Base-by-base conservation (phyloP, 2,888 invertebrate species). In the Gisinianus flammeolus region DNA sequence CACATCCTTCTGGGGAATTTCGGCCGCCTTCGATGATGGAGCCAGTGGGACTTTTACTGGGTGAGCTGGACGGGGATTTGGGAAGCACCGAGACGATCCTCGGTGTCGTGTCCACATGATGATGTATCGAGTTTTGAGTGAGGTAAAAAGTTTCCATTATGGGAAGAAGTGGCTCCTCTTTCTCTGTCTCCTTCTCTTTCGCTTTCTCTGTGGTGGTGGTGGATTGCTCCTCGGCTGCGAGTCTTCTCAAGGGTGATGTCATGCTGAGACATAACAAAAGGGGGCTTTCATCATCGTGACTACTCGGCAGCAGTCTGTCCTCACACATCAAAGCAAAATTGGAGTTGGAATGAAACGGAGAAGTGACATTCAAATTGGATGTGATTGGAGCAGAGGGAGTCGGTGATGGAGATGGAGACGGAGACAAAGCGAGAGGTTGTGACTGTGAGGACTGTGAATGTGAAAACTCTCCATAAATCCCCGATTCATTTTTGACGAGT, bases 1-100 rank as follows among this genome's bases (percentile, higher is more conserved):
- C 84, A 80, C 83, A 83, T 33, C 84, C 84, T 80, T 84, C 84
- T 16, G 84, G 84, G 52, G 83, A 83, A 74, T 82, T 82, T 58
- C 84, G 72, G 66, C 82, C 84, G 80, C 26, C 68, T 2, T 82
- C 83, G 62, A 81, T 79, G 30, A 82, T 80, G 33, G 83, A 82
- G 62, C 83, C 82, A 70, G 77, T 80, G 10, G 84, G 84, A 56
- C 82, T 82, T 78, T 82, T 83, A 26, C 80, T 80, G 6, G 82
- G 82, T 44, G 84, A 84, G 22, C 77, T 80, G 54, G 81, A 75
- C 16, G 80, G 81, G 58, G 82, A 83, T 52, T 84, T 84, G 54
- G 82, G 82, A 8, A 83, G 67, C 26, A 84, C 84, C 19, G 84
- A 84, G 73, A 84, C 83, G 52, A 84, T 84, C 73, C 84, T 78